These are phyloP conservation scores for Ataeniobius toweri DNA, from an alignment of 2,797 vertebrate species.

Conservation along the genomic window DNA sequence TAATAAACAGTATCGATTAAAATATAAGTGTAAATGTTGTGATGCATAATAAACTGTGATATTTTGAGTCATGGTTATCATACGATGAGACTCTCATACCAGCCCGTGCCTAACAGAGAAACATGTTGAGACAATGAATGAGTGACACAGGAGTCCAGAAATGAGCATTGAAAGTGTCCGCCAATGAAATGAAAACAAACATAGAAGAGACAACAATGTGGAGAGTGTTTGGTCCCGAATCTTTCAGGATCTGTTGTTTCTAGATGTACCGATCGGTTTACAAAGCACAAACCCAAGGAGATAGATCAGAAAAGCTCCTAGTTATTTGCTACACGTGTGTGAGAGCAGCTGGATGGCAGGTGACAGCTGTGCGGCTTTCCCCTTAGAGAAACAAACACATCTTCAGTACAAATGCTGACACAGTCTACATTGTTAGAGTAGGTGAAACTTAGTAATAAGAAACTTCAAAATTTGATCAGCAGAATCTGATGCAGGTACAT, in stretches of 20 bases:
- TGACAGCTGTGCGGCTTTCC: background rate
- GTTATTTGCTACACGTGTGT: background rate
- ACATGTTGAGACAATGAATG: background rate
- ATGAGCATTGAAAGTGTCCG: conserved; percentile 8
- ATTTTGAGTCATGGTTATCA: background rate
- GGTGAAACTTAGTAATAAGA: too few relatives aligned
- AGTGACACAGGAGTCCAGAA: conserved; percentile 28
- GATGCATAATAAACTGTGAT: background rate
- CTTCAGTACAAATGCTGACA: background rate
- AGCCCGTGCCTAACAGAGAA: background rate
- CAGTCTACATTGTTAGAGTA: background rate
- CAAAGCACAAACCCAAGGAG: background rate
- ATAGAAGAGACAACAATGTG: background rate
- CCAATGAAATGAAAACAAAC: conserved; percentile 19
- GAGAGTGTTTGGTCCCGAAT: background rate
- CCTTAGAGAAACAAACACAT: background rate
- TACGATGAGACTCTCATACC: background rate
- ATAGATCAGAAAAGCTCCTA: background rate
- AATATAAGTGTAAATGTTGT: background rate
- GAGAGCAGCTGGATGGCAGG: background rate
- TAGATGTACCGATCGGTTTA: background rate
- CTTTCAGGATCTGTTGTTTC: background rate
- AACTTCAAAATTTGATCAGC: background rate
- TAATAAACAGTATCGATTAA: background rate
- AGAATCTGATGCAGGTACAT: background rate